Base-by-base conservation (phyloP, 30 jellyfish, hydroid and myxozoan species). In the Cassiopea xamachana region DNA sequence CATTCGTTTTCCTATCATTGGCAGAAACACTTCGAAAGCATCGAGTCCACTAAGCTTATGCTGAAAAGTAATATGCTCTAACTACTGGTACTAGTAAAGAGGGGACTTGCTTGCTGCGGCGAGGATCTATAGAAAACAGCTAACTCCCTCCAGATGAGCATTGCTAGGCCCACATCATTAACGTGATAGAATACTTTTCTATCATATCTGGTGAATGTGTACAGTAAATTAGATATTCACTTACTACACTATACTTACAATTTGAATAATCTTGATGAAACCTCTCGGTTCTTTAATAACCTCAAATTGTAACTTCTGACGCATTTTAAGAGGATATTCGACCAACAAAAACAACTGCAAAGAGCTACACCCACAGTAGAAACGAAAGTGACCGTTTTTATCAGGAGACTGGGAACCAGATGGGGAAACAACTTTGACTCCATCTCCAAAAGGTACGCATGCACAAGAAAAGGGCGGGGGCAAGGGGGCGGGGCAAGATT, bases 261-360 rank as follows among this genome's bases (percentile, higher is more conserved):
- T 78, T 79, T 94, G 98, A 49, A 94, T 78, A 51, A 87, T n/a
- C 91, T 94, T 94, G 13, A 94, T 87, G 86, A 94, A 94, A 67
- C 98, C 98, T 81, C 96, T 86, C 13, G 98, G 98, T 75, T 94
- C 98, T 69, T 94, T 94, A 3, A 94, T 48, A 46, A 94, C 98
- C 49, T 91, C 97, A 72, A 68, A 94, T 61, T 94, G 94, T 2
- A 93, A 92, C 46, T 60, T 74, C 14, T 80, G 84, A 15, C 98
- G 67, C 98, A 93, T 93, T 16, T 73, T 93, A 8, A 72, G 8
- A 51, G 4, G 9, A 2, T 2, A 9, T 51, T 51, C 64, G 9
- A 9, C 9, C 4, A 4, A 51, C 64, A 51, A 51, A 4, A 2
- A 2, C 64, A 4, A 51, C 64, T 2, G 8, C 64, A 51, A 9